These are phyloP conservation scores for Elaphurus davidianus DNA, from an alignment of 2,113 vertebrate genomes.

Conservation along the genomic window DNA sequence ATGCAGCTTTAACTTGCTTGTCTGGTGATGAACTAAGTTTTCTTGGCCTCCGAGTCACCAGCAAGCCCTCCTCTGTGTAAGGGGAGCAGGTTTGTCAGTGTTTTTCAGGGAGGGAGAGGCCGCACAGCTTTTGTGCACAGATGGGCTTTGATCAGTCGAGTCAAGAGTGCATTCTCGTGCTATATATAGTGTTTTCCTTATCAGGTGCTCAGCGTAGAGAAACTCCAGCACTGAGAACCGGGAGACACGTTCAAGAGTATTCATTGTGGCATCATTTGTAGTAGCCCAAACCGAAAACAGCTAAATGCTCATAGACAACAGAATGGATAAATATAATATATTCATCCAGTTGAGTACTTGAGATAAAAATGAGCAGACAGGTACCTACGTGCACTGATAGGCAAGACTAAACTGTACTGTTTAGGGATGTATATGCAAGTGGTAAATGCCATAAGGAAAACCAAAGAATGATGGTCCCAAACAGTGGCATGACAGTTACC, in stretches of 20 bases:
- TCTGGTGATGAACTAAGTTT: background rate
- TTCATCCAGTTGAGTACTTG: background rate
- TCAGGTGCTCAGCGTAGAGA: fast-evolving
- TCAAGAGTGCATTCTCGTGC: fast-evolving
- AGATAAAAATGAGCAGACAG: background rate
- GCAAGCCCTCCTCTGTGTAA: fast-evolving
- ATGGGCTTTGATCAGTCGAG: fast-evolving
- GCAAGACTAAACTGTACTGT: background rate
- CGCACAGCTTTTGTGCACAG: background rate
- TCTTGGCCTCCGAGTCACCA: background rate
- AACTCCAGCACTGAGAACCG: background rate
- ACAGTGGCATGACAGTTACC: fast-evolving
- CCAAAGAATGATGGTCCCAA: background rate
- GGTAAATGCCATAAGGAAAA: background rate
- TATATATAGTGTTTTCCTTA: background rate
- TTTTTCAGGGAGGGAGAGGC: background rate
- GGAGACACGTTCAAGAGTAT: background rate
- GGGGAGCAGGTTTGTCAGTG: background rate
- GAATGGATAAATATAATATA: background rate
- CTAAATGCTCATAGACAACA: background rate
- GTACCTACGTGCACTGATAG: fast-evolving
- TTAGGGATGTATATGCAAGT: too few species aligned
- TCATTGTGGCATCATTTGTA: background rate
- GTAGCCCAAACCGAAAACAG: background rate
- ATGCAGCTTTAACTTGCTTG: background rate